These are phyloP conservation scores for Drosophila cardini DNA, from an alignment of 1,140 invertebrate genomes.

Conservation along the genomic window DNA sequence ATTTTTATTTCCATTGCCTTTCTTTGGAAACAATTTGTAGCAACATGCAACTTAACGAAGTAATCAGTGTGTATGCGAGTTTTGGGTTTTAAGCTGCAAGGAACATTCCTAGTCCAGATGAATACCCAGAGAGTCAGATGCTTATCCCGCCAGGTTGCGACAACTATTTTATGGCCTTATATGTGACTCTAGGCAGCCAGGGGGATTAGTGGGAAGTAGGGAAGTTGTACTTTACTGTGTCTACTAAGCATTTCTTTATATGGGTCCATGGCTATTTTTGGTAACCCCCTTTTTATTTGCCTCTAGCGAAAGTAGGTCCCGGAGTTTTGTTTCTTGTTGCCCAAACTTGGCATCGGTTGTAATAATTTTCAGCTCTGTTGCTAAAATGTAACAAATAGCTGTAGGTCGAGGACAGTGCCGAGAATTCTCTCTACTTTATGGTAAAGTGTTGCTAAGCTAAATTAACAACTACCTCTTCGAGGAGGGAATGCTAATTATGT, in stretches of 20 bases:
- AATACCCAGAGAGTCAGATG: slow-evolving; percentile 65
- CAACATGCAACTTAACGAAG: slow-evolving; percentile 80
- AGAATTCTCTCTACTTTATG: slow-evolving; percentile 9
- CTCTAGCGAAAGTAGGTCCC: slow-evolving; percentile 66
- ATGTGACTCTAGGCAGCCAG: slow-evolving; percentile 27
- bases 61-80: slow-evolving; percentile 57
- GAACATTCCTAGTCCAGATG: slow-evolving; percentile 28
- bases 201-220: not conserved
- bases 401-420: slow-evolving; percentile 36
- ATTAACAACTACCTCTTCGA: slow-evolving; percentile 14
- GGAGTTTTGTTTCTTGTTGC: slow-evolving; percentile 53
- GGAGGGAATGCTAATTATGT: slow-evolving; percentile 34
- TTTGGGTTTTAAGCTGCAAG: not conserved
- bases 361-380: slow-evolving; percentile 54
- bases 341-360: slow-evolving; percentile 45
- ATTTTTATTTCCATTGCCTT: slow-evolving; percentile 80
- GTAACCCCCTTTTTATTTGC: slow-evolving; percentile 60
- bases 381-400: slow-evolving; percentile 73
- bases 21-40: slow-evolving; percentile 82
- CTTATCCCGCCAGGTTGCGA: slow-evolving; percentile 74
- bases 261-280: slow-evolving; percentile 75
- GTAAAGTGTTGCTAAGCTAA: slow-evolving; percentile 11
- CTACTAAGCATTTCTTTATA: slow-evolving; percentile 50
- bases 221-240: slow-evolving; percentile 2
- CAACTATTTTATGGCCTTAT: slow-evolving; percentile 83